A percentile compares a stretch with the other conserved stretches of the same genome.
Evolutionary conservation across 53 echinoderm and acorn worm species (phyloP).

Genomic region (Paelopatides confundens): DNA sequence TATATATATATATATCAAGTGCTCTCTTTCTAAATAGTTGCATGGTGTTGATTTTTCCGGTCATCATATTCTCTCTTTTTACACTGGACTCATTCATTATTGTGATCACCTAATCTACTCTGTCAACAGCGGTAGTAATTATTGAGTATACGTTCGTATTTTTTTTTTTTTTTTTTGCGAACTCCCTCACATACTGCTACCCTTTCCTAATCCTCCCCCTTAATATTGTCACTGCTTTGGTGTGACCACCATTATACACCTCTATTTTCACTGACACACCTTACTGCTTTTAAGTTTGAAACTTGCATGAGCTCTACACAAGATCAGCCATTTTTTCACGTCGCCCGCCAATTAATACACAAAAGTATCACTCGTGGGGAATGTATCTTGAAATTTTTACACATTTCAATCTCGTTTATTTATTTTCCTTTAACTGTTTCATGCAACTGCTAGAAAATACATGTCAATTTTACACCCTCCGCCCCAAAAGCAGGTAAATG

Average conservation of each 20-base stretch:
- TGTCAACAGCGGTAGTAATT: slow-evolving; percentile 28
- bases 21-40: slow-evolving; percentile 15
- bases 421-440: neutral
- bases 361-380: slow-evolving; percentile 35
- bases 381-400: slow-evolving; percentile 18
- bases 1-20: neutral
- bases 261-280: slow-evolving; percentile 41
- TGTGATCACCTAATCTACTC: slow-evolving; percentile 16
- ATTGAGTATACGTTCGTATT: neutral
- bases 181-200: slow-evolving; percentile 18
- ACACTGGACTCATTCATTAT: slow-evolving; percentile 22
- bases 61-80: slow-evolving; percentile 14
- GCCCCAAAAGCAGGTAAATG: neutral
- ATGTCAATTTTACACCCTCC: slow-evolving; percentile 18
- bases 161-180: neutral
- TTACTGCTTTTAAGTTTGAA: slow-evolving; percentile 36
- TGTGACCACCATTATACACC: slow-evolving; percentile 36
- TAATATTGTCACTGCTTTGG: slow-evolving; percentile 35
- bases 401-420: slow-evolving; percentile 30
- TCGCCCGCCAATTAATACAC: slow-evolving; percentile 45
- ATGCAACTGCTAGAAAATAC: slow-evolving; percentile 30
- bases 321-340: slow-evolving; percentile 36
- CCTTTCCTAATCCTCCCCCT: slow-evolving; percentile 34
- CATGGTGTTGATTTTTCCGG: slow-evolving; percentile 28
- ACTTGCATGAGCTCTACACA: slow-evolving; percentile 45